phyloP scores from a whole-genome alignment of 2,797 vertebrate species.

The Natrix natrix region DNA sequence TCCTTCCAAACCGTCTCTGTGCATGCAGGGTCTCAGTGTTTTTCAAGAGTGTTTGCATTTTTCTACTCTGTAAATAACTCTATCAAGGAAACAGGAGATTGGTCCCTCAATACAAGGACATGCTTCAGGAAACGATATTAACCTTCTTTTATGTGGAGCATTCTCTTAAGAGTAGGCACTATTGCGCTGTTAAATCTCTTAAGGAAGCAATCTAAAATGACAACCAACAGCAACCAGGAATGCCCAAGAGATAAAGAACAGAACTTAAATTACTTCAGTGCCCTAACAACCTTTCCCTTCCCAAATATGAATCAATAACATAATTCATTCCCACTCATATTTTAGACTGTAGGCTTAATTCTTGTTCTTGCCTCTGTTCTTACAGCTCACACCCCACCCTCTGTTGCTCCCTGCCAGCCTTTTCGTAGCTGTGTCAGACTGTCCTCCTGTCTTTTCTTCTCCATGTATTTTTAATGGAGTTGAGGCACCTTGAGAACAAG shows the following conservation, averaged over 20 bases:
- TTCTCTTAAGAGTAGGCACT: not conserved
- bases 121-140: not conserved
- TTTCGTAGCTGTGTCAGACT: not conserved
- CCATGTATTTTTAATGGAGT: not conserved
- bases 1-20: not conserved
- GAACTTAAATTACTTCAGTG: conserved; percentile 10
- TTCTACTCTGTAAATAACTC: not conserved
- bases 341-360: not conserved
- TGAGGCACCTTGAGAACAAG: not conserved
- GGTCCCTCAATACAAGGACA: not conserved
- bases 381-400: not conserved
- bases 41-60: conserved; percentile 39
- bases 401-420: not conserved
- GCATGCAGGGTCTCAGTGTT: not conserved
- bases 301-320: not conserved
- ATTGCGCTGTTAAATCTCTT: conserved; percentile 12
- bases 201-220: conserved; percentile 18
- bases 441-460: not conserved
- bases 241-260: conserved; percentile 3
- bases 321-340: conserved; percentile 1
- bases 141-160: not conserved
- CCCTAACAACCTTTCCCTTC: not conserved
- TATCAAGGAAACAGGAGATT: not conserved
- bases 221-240: conserved; percentile 5
- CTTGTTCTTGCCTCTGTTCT: not conserved